phyloP scores from a whole-genome alignment of 37 sponge, comb jelly and placozoan genomes.

The Mnemiopsis leidyi region DNA sequence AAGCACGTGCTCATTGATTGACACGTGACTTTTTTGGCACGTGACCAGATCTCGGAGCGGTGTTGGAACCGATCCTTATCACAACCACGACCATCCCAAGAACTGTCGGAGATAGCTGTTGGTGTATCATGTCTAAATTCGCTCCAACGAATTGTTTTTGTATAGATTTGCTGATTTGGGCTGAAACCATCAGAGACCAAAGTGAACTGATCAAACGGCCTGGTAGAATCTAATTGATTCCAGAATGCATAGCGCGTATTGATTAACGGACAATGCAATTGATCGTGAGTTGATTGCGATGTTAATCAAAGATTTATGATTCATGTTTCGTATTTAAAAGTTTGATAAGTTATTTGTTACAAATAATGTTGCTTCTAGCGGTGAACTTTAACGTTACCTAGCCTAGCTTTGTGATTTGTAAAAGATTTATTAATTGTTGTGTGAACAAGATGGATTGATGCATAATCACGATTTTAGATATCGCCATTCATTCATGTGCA shows the following conservation, averaged over 20 bases:
- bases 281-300: neutral
- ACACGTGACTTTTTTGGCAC: neutral
- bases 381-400: neutral
- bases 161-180: no score
- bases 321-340: neutral
- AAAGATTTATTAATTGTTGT: neutral
- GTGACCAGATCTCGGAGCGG: neutral
- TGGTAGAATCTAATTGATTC: no score
- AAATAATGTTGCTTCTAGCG: neutral
- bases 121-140: no score
- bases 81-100: no score
- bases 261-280: neutral
- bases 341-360: neutral
- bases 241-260: no score
- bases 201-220: no score
- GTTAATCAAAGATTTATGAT: neutral
- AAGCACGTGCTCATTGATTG: neutral
- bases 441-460: neutral
- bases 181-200: no score
- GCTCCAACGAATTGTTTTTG: no score
- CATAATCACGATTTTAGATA: neutral
- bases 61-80: no score
- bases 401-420: neutral
- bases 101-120: no score
- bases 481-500: neutral